Percentiles rank a stretch among this genome's conserved stretches.
These are phyloP conservation scores for Nibea coibor DNA, from an alignment of 2,113 vertebrate species.

Conservation along the genomic window DNA sequence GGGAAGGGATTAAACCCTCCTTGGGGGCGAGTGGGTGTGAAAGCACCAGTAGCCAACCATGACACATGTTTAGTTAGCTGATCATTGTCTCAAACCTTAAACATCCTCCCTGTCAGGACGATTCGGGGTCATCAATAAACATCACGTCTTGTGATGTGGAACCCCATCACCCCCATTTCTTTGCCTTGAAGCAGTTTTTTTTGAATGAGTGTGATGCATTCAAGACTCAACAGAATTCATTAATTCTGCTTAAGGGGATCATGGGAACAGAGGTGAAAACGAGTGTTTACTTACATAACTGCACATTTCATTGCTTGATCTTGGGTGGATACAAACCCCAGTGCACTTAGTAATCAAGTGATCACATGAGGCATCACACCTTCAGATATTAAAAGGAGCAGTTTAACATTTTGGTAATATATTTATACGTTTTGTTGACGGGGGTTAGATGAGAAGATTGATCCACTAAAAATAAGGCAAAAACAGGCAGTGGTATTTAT, in stretches of 20 bases:
- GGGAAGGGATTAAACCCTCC: constrained; percentile 53
- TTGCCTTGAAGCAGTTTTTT: not conserved
- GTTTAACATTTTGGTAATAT: too few relatives aligned
- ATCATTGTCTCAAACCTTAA: constrained; percentile 28
- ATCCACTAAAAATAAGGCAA: too few relatives aligned
- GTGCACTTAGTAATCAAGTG: not conserved
- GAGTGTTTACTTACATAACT: constrained; percentile 12
- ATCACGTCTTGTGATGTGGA: constrained; percentile 46
- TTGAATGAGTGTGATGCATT: not conserved
- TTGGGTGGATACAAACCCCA: not conserved
- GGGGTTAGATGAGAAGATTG: too few relatives aligned
- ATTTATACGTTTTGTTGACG: too few relatives aligned
- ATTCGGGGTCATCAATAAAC: not conserved
- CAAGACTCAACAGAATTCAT: constrained; percentile 27
- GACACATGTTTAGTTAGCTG: constrained; percentile 31
- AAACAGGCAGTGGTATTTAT: too few relatives aligned
- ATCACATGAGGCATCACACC: too few relatives aligned
- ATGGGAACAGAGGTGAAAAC: constrained; percentile 38
- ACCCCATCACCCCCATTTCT: not conserved
- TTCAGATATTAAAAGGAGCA: too few relatives aligned
- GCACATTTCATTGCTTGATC: not conserved
- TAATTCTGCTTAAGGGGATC: constrained; percentile 64
- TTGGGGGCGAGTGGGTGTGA: constrained; percentile 65
- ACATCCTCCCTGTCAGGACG: not conserved
- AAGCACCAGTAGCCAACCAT: constrained; percentile 55